phyloP scores from a whole-genome alignment of 2,888 invertebrate genomes.

The Lordiphosa fenestrarum region DNA sequence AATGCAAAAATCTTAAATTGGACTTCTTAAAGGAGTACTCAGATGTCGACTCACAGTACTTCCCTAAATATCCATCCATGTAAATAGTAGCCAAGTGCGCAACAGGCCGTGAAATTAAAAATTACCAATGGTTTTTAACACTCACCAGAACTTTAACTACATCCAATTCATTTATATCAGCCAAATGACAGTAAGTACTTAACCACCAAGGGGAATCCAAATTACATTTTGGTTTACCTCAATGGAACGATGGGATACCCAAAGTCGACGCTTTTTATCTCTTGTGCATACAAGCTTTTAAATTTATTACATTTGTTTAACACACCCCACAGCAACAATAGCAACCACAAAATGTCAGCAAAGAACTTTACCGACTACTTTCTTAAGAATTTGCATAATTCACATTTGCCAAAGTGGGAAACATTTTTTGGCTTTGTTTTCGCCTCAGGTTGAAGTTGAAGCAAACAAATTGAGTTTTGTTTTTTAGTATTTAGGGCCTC shows the following conservation, averaged over 20 bases:
- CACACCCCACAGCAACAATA: conserved; percentile 10
- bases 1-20: too few species aligned
- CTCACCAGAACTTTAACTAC: too few species aligned
- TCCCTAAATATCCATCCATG: too few species aligned
- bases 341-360: conserved; percentile 9
- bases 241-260: conserved; percentile 10
- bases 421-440: conserved; percentile 39
- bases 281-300: conserved; percentile 57
- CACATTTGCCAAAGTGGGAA: conserved; percentile 50
- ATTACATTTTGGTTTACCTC: conserved; percentile 2
- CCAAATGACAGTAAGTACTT: too few species aligned
- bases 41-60: too few species aligned
- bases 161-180: too few species aligned
- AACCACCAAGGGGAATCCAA: neutral
- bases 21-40: too few species aligned
- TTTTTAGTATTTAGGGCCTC: conserved; percentile 2
- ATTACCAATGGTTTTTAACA: too few species aligned
- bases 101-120: too few species aligned
- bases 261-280: conserved; percentile 48
- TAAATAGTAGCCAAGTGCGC: too few species aligned
- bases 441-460: conserved; percentile 22
- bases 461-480: conserved; percentile 50
- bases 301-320: conserved; percentile 68
- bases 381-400: conserved; percentile 61
- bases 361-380: conserved; percentile 59